These are phyloP conservation scores for Brachypteracias leptosomus DNA, from an alignment of 2,113 vertebrate species.

Conservation along the genomic window DNA sequence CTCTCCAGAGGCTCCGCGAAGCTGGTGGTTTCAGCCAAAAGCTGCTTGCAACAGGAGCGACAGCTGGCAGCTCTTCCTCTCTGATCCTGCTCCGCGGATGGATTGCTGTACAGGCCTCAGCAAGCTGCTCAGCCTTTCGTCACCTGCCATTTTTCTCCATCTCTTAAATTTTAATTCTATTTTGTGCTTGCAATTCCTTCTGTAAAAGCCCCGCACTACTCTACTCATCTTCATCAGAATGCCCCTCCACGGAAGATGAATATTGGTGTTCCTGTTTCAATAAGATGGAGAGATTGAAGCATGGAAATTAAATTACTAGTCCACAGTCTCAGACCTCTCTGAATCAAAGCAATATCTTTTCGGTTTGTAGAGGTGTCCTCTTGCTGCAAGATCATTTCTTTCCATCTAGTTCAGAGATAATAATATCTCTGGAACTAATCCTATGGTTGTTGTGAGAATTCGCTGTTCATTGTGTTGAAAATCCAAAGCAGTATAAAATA, in stretches of 20 bases:
- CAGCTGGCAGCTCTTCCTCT: neutral
- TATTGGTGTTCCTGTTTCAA: neutral
- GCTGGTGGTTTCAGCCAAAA: neutral
- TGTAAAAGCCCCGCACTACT: neutral
- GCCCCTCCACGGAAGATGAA: neutral
- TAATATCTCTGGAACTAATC: constrained; percentile 33
- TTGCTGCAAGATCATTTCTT: neutral
- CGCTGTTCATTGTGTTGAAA: neutral
- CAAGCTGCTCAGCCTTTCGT: neutral
- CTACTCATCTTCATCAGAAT: neutral
- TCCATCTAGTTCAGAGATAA: constrained; percentile 32
- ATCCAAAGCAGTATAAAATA: constrained; percentile 10
- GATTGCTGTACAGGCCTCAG: neutral
- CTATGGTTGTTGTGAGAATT: constrained; percentile 1
- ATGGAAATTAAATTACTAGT: constrained; percentile 41
- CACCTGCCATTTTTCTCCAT: constrained; percentile 26
- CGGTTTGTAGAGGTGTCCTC: constrained; percentile 3
- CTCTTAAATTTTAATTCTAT: constrained; percentile 1
- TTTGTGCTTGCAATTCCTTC: neutral
- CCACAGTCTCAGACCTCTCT: neutral
- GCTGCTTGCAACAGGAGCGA: neutral
- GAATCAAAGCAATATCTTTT: constrained; percentile 43
- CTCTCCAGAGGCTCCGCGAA: neutral
- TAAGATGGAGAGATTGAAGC: constrained; percentile 45
- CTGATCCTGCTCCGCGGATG: neutral